These are phyloP conservation scores for Athalia circularis DNA, from an alignment of 2,888 invertebrate species.

Conservation along the genomic window DNA sequence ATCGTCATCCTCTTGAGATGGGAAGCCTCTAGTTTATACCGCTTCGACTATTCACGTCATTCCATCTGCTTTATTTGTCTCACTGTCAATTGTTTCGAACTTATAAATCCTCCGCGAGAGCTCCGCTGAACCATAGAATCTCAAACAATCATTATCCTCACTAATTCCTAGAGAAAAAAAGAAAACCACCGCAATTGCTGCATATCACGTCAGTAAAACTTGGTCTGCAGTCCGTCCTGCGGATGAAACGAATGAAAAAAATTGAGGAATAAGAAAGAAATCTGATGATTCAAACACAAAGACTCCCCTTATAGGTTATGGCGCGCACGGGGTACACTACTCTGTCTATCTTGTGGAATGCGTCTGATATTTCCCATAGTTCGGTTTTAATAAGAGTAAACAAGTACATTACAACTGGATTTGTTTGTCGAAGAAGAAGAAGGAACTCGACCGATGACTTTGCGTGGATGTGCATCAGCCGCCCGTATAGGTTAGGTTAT, in stretches of 20 bases:
- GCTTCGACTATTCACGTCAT: slow-evolving; percentile 8
- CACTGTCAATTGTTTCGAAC: slow-evolving; percentile 10
- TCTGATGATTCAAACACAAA: too few relatives aligned
- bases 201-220: background rate
- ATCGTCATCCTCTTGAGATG: slow-evolving; percentile 55
- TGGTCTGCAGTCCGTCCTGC: background rate
- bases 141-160: background rate
- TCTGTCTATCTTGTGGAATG: too few relatives aligned
- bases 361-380: too few relatives aligned
- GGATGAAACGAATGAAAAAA: too few relatives aligned
- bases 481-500: too few relatives aligned
- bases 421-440: too few relatives aligned
- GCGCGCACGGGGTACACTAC: too few relatives aligned
- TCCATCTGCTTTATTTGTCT: background rate
- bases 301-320: too few relatives aligned
- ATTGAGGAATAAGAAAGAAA: background rate
- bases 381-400: too few relatives aligned
- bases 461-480: too few relatives aligned
- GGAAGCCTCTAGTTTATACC: slow-evolving; percentile 23
- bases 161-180: background rate
- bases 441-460: too few relatives aligned
- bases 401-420: too few relatives aligned
- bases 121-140: background rate
- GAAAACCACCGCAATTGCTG: background rate
- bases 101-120: background rate